Evolutionary conservation across 1,140 invertebrate genomes (phyloP).

Genomic region (Philaenus spumarius): DNA sequence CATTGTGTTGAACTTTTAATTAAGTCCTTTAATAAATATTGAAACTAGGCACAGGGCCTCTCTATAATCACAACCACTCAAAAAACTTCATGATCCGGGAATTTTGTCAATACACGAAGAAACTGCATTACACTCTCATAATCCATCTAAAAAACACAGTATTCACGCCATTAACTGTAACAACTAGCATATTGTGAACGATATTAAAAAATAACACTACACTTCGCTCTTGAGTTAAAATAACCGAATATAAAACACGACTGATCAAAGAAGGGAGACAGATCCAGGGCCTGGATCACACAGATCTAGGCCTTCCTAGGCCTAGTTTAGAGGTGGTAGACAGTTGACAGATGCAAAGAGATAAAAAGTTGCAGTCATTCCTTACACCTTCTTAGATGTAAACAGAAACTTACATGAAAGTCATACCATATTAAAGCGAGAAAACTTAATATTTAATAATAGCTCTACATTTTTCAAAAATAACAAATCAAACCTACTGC

Average conservation of each 20-base stretch:
- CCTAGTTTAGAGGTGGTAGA: slow-evolving; percentile 9
- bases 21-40: slow-evolving; percentile 4
- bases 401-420: background rate
- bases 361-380: background rate
- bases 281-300: slow-evolving; percentile 20
- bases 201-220: background rate
- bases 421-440: background rate
- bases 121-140: background rate
- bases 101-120: slow-evolving; percentile 13
- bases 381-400: background rate
- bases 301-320: slow-evolving; percentile 26
- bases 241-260: slow-evolving; percentile 6
- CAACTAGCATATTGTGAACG: background rate
- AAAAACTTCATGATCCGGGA: slow-evolving; percentile 18
- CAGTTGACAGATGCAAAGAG: slow-evolving; percentile 21
- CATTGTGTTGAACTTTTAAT: slow-evolving; percentile 57
- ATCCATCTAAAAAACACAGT: slow-evolving; percentile 4
- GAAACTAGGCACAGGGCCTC: slow-evolving; percentile 18
- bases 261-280: background rate
- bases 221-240: background rate
- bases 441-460: too few relatives aligned
- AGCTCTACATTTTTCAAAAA: too few relatives aligned
- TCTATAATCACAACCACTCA: slow-evolving; percentile 21
- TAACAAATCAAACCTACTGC: too few relatives aligned
- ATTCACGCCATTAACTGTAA: background rate